These are phyloP conservation scores for Philaethria dido DNA, from an alignment of 2,888 invertebrate species.

Conservation along the genomic window DNA sequence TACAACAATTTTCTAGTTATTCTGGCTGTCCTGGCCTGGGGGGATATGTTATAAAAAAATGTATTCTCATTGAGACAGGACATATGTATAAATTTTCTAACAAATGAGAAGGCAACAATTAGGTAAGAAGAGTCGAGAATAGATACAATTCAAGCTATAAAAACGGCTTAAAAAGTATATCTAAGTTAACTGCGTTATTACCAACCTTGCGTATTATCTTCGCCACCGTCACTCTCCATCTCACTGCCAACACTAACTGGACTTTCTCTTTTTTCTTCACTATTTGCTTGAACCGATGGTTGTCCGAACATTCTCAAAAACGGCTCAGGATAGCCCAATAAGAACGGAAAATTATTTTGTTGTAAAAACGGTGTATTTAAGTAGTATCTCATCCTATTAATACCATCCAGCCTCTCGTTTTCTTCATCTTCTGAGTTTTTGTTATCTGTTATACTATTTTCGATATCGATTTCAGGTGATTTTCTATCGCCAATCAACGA, in stretches of 20 bases:
- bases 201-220: conserved; percentile 72
- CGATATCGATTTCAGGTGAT: conserved; percentile 78
- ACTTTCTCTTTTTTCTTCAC: conserved; percentile 73
- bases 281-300: conserved; percentile 55
- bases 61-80: no score
- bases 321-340: conserved; percentile 76
- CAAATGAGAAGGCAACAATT: no score
- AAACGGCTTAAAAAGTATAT: no score
- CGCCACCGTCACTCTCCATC: conserved; percentile 72
- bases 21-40: no score
- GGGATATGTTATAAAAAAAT: no score
- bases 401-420: conserved; percentile 58
- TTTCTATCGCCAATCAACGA: conserved; percentile 82
- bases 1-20: no score
- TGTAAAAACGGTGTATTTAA: conserved; percentile 73
- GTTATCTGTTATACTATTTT: conserved; percentile 51
- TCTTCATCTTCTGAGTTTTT: conserved; percentile 76
- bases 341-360: conserved; percentile 74
- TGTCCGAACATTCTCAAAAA: conserved; percentile 69
- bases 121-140: no score
- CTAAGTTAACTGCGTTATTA: no score
- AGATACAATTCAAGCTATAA: no score
- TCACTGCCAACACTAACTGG: conserved; percentile 79
- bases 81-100: no score
- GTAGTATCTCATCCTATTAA: conserved; percentile 77